phyloP scores from a whole-genome alignment of 2,797 vertebrate species.

The Pseudomugil tenellus region DNA sequence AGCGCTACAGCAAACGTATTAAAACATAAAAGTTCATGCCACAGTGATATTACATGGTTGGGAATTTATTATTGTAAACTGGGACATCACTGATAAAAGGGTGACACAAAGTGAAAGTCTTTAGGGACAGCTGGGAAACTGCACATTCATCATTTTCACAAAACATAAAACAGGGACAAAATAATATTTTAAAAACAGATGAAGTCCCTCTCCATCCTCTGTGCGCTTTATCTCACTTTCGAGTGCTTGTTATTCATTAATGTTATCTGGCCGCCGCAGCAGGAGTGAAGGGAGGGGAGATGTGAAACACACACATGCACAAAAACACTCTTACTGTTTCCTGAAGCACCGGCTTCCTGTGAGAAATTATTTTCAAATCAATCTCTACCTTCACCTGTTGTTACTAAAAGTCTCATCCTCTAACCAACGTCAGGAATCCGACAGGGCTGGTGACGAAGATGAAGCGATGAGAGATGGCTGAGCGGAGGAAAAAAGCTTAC shows the following conservation, averaged over 20 bases:
- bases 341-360: conserved; percentile 68
- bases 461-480: neutral
- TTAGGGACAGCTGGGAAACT: conserved; percentile 61
- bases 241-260: conserved; percentile 61
- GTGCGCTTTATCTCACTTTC: conserved; percentile 36
- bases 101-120: conserved; percentile 24
- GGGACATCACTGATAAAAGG: conserved; percentile 67
- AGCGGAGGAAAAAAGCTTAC: neutral
- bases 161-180: conserved; percentile 53
- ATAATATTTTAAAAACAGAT: conserved; percentile 75
- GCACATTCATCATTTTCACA: conserved; percentile 57
- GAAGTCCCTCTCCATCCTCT: conserved; percentile 48
- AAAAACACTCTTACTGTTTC: conserved; percentile 54
- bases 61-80: conserved; percentile 33
- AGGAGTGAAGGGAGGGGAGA: conserved; percentile 49
- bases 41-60: too few relatives aligned
- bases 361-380: conserved; percentile 61
- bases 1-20: too few relatives aligned
- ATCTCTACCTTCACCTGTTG: conserved; percentile 54
- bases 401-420: conserved; percentile 31
- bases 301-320: conserved; percentile 32
- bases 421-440: conserved; percentile 4
- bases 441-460: neutral
- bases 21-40: too few relatives aligned
- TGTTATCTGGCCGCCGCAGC: conserved; percentile 72